Evolutionary conservation across 2,797 vertebrate genomes (phyloP).

Genomic region (Uromys caudimaculatus): DNA sequence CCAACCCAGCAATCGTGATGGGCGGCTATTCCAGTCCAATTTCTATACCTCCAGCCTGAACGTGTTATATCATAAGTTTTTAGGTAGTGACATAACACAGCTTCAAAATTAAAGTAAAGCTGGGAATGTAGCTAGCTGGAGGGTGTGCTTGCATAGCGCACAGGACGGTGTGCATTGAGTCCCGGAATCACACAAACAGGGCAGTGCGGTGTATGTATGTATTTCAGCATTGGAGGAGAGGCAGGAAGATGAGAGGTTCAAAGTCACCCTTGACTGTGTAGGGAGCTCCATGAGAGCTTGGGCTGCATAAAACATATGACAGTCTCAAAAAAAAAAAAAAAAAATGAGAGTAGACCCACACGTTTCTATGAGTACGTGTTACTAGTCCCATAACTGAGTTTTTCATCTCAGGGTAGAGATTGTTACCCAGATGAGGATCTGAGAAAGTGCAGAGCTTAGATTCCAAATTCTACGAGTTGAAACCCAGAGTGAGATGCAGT

Average conservation of each 20-base stretch:
- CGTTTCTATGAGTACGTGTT: neutral
- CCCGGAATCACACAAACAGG: neutral
- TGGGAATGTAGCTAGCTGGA: neutral
- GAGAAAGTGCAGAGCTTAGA: neutral
- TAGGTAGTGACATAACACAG: conserved; percentile 52
- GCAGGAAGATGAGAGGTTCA: neutral
- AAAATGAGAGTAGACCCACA: neutral
- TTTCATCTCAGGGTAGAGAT: neutral
- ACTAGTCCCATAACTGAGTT: neutral
- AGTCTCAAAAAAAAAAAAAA: neutral
- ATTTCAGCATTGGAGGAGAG: neutral
- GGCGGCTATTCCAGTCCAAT: neutral
- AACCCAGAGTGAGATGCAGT: neutral
- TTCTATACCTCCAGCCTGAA: conserved; percentile 49
- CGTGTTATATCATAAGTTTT: conserved; percentile 21
- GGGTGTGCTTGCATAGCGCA: neutral
- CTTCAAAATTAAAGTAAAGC: neutral
- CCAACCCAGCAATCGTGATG: neutral
- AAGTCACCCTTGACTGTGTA: neutral
- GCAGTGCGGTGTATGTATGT: neutral
- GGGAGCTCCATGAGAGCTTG: neutral
- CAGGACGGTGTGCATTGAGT: neutral
- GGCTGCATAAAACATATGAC: neutral
- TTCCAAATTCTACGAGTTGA: neutral
- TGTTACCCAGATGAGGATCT: neutral